Evolutionary conservation across 2,797 vertebrate genomes (phyloP).

Genomic region (Sebastolobus alascanus): DNA sequence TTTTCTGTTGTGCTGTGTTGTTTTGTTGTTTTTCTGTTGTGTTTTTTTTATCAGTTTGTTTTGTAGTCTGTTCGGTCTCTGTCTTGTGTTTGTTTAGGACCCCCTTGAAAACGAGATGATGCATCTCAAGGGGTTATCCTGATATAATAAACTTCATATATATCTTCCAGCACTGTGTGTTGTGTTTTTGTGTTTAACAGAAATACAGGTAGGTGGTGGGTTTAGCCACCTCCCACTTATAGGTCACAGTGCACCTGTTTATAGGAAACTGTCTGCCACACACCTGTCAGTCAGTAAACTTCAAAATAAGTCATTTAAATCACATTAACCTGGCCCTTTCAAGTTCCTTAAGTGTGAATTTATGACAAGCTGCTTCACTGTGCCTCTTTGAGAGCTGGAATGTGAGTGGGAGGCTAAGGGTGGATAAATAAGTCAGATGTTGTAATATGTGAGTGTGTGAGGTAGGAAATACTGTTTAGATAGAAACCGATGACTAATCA

Average conservation of each 20-base stretch:
- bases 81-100: no score
- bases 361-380: conserved; percentile 4
- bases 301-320: neutral
- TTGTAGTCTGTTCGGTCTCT: no score
- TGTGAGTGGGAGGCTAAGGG: conserved; percentile 65
- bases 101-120: no score
- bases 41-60: no score
- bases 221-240: neutral
- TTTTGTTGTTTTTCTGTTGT: no score
- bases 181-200: neutral
- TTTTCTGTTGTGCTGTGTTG: no score
- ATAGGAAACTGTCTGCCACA: neutral
- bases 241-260: neutral
- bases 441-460: neutral
- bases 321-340: neutral
- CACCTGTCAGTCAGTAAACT: neutral
- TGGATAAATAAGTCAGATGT: conserved; percentile 31
- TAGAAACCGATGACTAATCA: neutral
- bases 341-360: neutral
- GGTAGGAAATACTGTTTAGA: neutral
- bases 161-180: neutral
- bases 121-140: no score
- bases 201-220: neutral
- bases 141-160: no score
- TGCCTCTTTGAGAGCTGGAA: conserved; percentile 34